A percentile compares a stretch with the other conserved stretches of the same genome.
These are phyloP conservation scores for Horisme vitalbata DNA, from an alignment of 2,888 invertebrate species.

Conservation along the genomic window DNA sequence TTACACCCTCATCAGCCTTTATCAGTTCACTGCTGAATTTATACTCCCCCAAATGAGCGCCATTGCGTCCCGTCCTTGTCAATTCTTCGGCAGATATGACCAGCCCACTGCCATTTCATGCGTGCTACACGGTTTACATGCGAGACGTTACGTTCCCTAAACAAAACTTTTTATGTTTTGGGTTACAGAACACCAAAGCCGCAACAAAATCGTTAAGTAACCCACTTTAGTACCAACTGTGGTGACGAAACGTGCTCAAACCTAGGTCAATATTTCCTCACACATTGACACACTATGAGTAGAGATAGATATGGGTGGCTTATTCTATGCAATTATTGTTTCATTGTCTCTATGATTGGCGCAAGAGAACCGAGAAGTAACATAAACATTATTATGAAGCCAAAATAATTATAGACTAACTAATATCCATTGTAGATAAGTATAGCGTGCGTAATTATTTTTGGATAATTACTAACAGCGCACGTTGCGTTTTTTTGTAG, in stretches of 20 bases:
- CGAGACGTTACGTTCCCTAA: too few relatives aligned
- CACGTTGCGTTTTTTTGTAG: background rate
- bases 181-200: background rate
- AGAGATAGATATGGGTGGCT: too few relatives aligned
- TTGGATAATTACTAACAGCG: background rate
- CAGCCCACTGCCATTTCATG: too few relatives aligned
- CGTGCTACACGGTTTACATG: too few relatives aligned
- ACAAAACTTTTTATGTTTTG: background rate
- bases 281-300: constrained; percentile 16
- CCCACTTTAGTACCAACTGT: constrained; percentile 17
- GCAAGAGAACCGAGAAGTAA: constrained; percentile 1
- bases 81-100: too few relatives aligned
- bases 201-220: constrained; percentile 21
- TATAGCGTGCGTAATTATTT: constrained; percentile 5
- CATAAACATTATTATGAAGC: constrained; percentile 3
- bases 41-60: too few relatives aligned
- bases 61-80: too few relatives aligned
- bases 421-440: background rate
- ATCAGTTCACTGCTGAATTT: too few relatives aligned
- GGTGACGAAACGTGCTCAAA: constrained; percentile 30
- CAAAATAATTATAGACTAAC: constrained; percentile 5
- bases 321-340: constrained; percentile 16
- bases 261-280: constrained; percentile 34
- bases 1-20: too few relatives aligned
- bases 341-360: constrained; percentile 18